phyloP scores from a whole-genome alignment of 1,140 invertebrate genomes.

The Batillaria attramentaria region DNA sequence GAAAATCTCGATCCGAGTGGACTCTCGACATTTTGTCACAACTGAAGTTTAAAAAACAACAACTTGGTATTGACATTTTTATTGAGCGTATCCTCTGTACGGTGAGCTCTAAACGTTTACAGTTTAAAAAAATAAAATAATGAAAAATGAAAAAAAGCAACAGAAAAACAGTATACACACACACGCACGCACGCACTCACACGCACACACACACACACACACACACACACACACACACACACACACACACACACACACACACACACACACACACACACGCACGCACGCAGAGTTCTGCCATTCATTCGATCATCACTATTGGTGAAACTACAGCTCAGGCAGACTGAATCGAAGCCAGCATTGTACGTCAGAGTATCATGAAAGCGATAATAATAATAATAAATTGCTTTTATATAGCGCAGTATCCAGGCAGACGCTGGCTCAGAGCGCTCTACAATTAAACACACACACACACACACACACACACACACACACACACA shows the following conservation, averaged over 20 bases:
- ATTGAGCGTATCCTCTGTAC: no score
- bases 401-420: background rate
- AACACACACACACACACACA: background rate
- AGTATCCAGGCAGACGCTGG: background rate
- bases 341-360: background rate
- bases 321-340: background rate
- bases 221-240: conserved; percentile 11
- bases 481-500: background rate
- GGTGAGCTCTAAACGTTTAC: no score
- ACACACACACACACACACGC: background rate
- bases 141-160: background rate
- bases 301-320: background rate
- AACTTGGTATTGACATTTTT: no score
- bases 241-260: background rate
- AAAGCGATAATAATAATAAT: background rate
- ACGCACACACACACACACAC: background rate
- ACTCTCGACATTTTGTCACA: background rate
- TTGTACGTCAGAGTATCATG: background rate
- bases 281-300: background rate
- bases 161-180: background rate
- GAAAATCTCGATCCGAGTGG: no score
- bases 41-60: no score
- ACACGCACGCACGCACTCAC: background rate
- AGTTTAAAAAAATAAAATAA: background rate
- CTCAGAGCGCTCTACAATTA: background rate